phyloP scores from a whole-genome alignment of 2,888 invertebrate genomes.

The Blastobasis lacticolella region DNA sequence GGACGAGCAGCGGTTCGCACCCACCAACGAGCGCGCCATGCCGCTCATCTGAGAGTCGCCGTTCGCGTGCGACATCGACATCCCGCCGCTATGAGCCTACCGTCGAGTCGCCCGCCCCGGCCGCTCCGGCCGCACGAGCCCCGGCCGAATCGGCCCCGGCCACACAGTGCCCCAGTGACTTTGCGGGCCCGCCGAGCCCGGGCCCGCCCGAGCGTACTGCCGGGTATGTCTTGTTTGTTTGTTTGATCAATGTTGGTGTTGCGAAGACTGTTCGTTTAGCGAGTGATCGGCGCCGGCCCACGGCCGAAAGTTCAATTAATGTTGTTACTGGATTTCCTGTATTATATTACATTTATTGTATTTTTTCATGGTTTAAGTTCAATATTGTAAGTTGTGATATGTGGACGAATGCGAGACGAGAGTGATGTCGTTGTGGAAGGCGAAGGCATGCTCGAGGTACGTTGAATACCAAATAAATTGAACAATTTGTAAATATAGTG shows the following conservation, averaged over 20 bases:
- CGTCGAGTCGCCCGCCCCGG: slow-evolving; percentile 68
- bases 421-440: slow-evolving; percentile 48
- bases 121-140: slow-evolving; percentile 33
- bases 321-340: slow-evolving; percentile 67
- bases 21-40: slow-evolving; percentile 75
- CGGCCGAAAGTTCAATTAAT: slow-evolving; percentile 55
- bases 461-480: slow-evolving; percentile 73
- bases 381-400: slow-evolving; percentile 61
- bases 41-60: slow-evolving; percentile 79
- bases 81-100: slow-evolving; percentile 76
- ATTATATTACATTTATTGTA: slow-evolving; percentile 70
- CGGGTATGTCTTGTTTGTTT: slow-evolving; percentile 71
- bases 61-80: slow-evolving; percentile 77
- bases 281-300: slow-evolving; percentile 34
- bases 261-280: slow-evolving; percentile 51
- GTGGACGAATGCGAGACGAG: slow-evolving; percentile 50
- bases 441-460: slow-evolving; percentile 63
- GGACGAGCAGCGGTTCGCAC: slow-evolving; percentile 76
- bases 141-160: slow-evolving; percentile 6
- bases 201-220: slow-evolving; percentile 57
- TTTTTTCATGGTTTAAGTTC: slow-evolving; percentile 69
- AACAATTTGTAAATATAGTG: slow-evolving; percentile 73
- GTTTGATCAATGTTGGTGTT: slow-evolving; percentile 53
- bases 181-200: slow-evolving; percentile 11
- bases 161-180: slow-evolving; percentile 44